These are phyloP conservation scores for Ceratina australensis DNA, from an alignment of 1,140 invertebrate genomes.

Conservation along the genomic window DNA sequence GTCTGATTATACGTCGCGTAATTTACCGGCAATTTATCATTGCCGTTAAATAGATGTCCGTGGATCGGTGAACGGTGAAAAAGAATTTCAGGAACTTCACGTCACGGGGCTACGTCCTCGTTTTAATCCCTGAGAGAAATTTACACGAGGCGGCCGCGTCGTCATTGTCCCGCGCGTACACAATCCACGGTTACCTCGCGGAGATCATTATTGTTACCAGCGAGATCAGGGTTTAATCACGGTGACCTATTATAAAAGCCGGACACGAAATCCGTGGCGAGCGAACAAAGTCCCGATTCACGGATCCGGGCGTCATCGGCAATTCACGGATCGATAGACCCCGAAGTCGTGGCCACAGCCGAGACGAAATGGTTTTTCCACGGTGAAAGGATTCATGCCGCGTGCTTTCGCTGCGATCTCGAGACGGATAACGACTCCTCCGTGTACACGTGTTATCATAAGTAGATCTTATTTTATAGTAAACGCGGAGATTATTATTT, in stretches of 20 bases:
- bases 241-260: constrained; percentile 43
- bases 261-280: constrained; percentile 28
- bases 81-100: no score
- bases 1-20: background rate
- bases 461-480: no score
- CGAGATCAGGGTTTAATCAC: constrained; percentile 51
- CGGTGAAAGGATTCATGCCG: constrained; percentile 1
- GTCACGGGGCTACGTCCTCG: no score
- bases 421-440: background rate
- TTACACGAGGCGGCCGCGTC: no score
- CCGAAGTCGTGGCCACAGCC: constrained; percentile 4
- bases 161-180: no score
- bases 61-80: no score
- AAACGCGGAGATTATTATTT: background rate
- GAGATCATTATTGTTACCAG: constrained; percentile 33
- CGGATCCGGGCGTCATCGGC: constrained; percentile 14
- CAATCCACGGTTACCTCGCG: background rate
- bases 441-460: background rate
- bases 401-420: background rate
- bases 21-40: background rate
- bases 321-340: constrained; percentile 59
- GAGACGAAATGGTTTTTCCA: constrained; percentile 45
- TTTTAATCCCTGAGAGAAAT: no score
- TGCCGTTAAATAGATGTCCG: background rate
- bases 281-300: background rate